Conservation (phyloP, 2,797 vertebrate genomes). For the Ficedula albicollis region DNA sequence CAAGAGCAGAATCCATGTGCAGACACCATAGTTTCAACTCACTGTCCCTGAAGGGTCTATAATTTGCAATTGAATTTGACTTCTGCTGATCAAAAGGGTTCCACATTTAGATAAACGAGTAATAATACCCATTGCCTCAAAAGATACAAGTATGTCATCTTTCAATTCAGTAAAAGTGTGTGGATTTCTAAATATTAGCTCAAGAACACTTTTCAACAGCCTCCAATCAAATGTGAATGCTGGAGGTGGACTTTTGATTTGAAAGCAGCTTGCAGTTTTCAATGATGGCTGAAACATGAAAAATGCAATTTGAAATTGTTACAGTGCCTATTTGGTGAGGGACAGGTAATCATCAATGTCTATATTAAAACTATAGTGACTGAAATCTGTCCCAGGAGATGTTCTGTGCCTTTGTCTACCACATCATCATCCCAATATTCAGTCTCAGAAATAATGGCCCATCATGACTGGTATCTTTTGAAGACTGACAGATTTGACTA, state of each 20-base stretch:
- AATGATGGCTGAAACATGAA: conserved; percentile 1
- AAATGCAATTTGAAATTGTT: conserved; percentile 31
- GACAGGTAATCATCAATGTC: conserved; percentile 24
- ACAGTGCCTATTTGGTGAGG: background rate
- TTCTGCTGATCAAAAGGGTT: background rate
- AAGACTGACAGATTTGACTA: conserved; percentile 25
- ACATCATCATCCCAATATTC: background rate
- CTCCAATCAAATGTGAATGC: background rate
- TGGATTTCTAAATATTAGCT: background rate
- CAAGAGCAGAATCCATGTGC: background rate
- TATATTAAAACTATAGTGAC: background rate
- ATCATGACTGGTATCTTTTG: background rate
- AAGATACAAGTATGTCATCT: background rate
- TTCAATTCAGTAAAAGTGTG: background rate
- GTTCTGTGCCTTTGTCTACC: background rate
- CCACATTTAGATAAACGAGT: background rate
- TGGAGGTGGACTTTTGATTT: background rate
- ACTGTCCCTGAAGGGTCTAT: background rate
- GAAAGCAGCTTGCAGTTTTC: background rate
- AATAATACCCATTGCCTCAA: background rate
- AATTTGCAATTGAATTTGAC: background rate
- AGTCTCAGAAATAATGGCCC: conserved; percentile 13
- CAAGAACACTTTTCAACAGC: background rate
- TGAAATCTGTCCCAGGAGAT: conserved; percentile 31
- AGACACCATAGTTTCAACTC: background rate